Percentiles rank a stretch among this genome's conserved stretches.
These are phyloP conservation scores for Temnothorax ravouxi DNA, from an alignment of 2,888 invertebrate species.

Conservation along the genomic window DNA sequence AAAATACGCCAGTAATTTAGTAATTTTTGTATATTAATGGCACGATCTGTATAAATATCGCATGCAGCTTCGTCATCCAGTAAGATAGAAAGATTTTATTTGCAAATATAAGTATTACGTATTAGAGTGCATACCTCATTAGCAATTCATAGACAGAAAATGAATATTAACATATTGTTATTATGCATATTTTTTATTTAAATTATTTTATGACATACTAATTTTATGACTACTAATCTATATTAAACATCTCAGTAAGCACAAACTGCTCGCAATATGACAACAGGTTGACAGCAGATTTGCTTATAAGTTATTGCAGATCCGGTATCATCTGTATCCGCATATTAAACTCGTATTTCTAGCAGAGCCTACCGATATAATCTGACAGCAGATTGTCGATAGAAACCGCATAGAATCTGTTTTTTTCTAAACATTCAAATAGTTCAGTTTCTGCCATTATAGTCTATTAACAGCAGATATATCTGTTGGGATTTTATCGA, in stretches of 20 bases:
- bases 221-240: neutral
- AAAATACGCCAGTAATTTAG: neutral
- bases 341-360: too few relatives aligned
- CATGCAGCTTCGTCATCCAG: neutral
- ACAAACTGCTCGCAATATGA: too few relatives aligned
- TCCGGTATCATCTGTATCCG: too few relatives aligned
- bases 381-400: too few relatives aligned
- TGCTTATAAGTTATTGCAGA: too few relatives aligned
- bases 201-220: neutral
- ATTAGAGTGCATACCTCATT: neutral
- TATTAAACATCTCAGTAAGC: neutral
- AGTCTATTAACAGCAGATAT: too few relatives aligned
- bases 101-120: neutral
- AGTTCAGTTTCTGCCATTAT: too few relatives aligned
- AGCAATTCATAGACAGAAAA: neutral
- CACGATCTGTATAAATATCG: neutral
- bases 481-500: too few relatives aligned
- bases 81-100: neutral
- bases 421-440: too few relatives aligned
- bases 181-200: neutral
- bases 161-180: neutral
- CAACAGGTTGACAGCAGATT: too few relatives aligned
- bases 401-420: too few relatives aligned
- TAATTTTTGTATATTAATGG: neutral
- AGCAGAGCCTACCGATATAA: too few relatives aligned